A percentile compares a stretch with the other conserved stretches of the same genome.
Conservation (phyloP, 1,140 invertebrate genomes). For the Solen grandis region DNA sequence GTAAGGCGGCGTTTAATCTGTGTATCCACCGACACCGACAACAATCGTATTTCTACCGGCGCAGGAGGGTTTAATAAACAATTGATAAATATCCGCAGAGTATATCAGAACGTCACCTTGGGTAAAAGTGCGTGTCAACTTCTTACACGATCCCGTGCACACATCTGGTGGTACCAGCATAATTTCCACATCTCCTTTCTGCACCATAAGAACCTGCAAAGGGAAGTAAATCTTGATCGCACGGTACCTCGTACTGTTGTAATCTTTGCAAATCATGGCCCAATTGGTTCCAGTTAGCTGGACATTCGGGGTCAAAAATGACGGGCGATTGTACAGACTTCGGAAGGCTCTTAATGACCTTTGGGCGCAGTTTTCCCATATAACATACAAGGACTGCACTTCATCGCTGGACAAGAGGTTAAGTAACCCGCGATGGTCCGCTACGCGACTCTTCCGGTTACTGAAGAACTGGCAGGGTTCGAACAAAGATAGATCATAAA, state of each 20-base stretch:
- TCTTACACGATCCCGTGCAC: slow-evolving; percentile 3
- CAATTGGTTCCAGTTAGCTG: slow-evolving; percentile 30
- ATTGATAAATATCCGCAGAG: not conserved
- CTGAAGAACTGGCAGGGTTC: slow-evolving; percentile 29
- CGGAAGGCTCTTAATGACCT: slow-evolving; percentile 7
- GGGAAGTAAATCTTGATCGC: slow-evolving; percentile 5
- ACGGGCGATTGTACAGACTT: not conserved
- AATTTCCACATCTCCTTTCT: not conserved
- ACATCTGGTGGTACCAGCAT: not conserved
- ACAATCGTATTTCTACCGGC: not conserved
- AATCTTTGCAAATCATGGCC: slow-evolving; percentile 16
- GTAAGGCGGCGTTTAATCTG: no score
- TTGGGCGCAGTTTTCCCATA: slow-evolving; percentile 34
- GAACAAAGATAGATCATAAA: not conserved
- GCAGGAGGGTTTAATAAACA: not conserved
- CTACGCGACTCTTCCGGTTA: slow-evolving; percentile 8
- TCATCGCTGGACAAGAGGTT: not conserved
- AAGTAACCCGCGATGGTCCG: not conserved
- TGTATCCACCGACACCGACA: slow-evolving; percentile 13
- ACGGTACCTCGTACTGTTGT: not conserved
- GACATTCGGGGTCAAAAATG: not conserved
- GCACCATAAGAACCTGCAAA: not conserved
- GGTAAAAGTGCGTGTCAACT: not conserved
- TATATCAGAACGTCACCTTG: slow-evolving; percentile 1
- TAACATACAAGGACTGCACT: not conserved